Evolutionary conservation across 1,140 invertebrate genomes (phyloP).

Genomic region (Trypoxylus dichotomus): DNA sequence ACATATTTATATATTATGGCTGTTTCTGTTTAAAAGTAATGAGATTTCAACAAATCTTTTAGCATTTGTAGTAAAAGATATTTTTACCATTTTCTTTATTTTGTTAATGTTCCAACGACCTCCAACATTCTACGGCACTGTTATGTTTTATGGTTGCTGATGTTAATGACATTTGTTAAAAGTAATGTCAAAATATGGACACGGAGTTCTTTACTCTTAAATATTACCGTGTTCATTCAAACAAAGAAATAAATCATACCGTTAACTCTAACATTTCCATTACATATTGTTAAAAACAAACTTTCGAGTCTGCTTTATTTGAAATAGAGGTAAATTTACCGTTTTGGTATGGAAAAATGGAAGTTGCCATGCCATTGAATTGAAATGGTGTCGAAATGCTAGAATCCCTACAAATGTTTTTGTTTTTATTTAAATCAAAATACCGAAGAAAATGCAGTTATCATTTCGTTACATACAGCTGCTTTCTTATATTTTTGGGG

Average conservation of each 20-base stretch:
- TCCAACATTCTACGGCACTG: neutral
- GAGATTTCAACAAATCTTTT: no score
- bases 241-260: conserved; percentile 16
- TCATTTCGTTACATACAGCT: conserved; percentile 57
- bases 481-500: conserved; percentile 52
- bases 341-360: neutral
- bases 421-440: conserved; percentile 81
- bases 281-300: neutral
- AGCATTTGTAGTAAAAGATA: no score
- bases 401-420: conserved; percentile 78
- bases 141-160: neutral
- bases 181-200: conserved; percentile 30
- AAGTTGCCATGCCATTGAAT: conserved; percentile 16
- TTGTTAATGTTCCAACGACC: no score
- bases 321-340: conserved; percentile 14
- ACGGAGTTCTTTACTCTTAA: conserved; percentile 11
- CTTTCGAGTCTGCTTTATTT: neutral
- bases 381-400: conserved; percentile 58
- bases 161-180: conserved; percentile 27
- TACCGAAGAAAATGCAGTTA: conserved; percentile 72
- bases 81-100: no score
- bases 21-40: no score
- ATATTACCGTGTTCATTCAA: conserved; percentile 7
- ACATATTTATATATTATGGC: no score
- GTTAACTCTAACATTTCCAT: neutral